Percentiles rank a stretch among this genome's conserved stretches.
phyloP scores from a whole-genome alignment of 2,113 vertebrate genomes.

The Brachyhypopomus occidentalis region DNA sequence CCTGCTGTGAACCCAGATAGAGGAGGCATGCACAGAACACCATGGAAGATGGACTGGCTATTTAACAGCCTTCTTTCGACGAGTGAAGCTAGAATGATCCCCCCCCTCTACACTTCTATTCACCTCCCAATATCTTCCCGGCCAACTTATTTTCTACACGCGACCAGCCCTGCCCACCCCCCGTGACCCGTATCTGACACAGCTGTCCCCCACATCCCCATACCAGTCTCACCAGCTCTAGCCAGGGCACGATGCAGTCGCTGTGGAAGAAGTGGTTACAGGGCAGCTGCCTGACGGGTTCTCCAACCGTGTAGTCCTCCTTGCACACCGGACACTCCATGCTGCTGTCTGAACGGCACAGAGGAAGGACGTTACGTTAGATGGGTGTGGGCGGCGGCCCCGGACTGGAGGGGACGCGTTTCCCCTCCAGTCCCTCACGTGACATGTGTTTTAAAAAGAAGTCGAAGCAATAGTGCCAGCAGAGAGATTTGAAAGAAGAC shows the following conservation, averaged over 20 bases:
- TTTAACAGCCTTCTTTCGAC: no score
- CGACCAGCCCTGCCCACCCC: no score
- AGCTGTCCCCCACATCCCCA: background rate
- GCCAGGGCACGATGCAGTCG: constrained; percentile 96
- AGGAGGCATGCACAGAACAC: no score
- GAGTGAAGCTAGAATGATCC: no score
- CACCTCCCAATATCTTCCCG: no score
- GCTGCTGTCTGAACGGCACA: constrained; percentile 77
- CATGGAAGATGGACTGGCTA: no score
- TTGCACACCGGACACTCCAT: constrained; percentile 98
- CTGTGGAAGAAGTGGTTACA: constrained; percentile 98
- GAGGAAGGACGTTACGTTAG: background rate
- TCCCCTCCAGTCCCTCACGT: no score
- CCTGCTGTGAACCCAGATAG: no score
- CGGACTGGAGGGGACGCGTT: no score
- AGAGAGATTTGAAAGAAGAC: background rate
- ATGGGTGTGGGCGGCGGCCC: background rate
- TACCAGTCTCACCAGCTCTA: constrained; percentile 87
- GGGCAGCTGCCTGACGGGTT: constrained; percentile 91
- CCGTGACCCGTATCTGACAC: no score
- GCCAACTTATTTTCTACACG: no score
- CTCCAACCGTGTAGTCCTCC: constrained; percentile 87
- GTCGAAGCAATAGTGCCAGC: background rate
- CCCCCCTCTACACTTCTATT: no score
- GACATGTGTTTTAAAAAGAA: background rate